These are phyloP conservation scores for Galemys pyrenaicus DNA, from an alignment of 2,113 vertebrate species.

Conservation along the genomic window DNA sequence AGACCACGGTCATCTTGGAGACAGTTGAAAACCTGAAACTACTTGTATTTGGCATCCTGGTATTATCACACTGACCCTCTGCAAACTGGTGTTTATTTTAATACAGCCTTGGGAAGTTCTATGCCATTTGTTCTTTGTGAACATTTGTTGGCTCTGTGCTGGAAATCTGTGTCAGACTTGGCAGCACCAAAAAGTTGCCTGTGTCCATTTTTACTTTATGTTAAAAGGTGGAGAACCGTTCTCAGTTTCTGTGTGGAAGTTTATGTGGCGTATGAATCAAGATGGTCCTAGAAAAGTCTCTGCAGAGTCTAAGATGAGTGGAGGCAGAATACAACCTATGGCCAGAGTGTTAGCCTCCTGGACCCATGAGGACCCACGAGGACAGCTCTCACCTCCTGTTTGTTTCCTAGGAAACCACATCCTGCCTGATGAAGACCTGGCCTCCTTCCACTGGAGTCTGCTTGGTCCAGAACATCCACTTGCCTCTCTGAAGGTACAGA, in stretches of 20 bases:
- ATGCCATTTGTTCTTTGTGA: not conserved
- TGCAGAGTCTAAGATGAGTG: not conserved
- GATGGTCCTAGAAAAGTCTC: not conserved
- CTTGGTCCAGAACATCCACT: constrained; percentile 97
- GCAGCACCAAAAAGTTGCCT: not conserved
- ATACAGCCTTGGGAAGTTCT: not conserved
- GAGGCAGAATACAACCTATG: too few relatives aligned
- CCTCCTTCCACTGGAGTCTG: constrained; percentile 99
- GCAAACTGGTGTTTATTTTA: not conserved
- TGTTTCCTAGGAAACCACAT: constrained; percentile 95
- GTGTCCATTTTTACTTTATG: not conserved
- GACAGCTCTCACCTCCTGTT: constrained; percentile 49
- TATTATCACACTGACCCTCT: not conserved
- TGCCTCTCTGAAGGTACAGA: constrained; percentile 95
- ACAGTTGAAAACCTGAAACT: not conserved
- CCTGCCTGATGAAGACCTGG: constrained; percentile 98
- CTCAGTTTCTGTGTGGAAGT: not conserved
- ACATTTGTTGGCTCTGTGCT: not conserved
- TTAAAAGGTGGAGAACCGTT: not conserved
- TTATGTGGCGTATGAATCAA: not conserved
- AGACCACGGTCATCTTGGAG: not conserved
- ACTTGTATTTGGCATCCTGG: not conserved
- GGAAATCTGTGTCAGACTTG: not conserved
- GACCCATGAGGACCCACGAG: not conserved
- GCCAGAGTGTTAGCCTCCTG: too few relatives aligned